phyloP scores from a whole-genome alignment of 2,113 vertebrate genomes.

The Carettochelys insculpta region DNA sequence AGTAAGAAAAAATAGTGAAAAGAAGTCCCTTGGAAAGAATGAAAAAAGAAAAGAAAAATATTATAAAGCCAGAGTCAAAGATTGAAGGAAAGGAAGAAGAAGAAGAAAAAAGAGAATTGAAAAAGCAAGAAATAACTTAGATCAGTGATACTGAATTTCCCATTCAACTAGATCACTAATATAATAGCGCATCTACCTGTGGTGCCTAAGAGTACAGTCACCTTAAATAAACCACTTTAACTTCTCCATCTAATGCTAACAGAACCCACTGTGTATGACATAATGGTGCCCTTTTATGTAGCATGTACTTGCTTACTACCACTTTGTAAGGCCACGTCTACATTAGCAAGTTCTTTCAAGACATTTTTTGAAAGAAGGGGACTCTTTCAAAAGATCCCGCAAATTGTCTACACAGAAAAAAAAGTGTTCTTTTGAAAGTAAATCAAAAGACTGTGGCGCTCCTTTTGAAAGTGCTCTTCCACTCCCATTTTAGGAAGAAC shows the following conservation, averaged over 20 bases:
- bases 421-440: too few species aligned
- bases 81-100: neutral
- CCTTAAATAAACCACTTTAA: neutral
- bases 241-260: neutral
- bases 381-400: too few species aligned
- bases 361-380: too few species aligned
- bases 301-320: neutral
- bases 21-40: neutral
- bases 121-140: neutral
- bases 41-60: neutral
- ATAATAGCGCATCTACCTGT: neutral
- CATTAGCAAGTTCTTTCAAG: too few species aligned
- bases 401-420: too few species aligned
- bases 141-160: neutral
- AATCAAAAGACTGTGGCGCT: too few species aligned
- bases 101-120: neutral
- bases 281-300: neutral
- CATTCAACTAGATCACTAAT: neutral
- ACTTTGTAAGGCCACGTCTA: neutral
- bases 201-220: neutral
- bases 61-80: rapidly evolving
- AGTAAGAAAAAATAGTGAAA: neutral
- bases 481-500: too few species aligned
- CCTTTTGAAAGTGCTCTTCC: too few species aligned
- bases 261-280: neutral